Conservation (phyloP, 2,113 vertebrate species). For the Proterorhinus semilunaris region DNA sequence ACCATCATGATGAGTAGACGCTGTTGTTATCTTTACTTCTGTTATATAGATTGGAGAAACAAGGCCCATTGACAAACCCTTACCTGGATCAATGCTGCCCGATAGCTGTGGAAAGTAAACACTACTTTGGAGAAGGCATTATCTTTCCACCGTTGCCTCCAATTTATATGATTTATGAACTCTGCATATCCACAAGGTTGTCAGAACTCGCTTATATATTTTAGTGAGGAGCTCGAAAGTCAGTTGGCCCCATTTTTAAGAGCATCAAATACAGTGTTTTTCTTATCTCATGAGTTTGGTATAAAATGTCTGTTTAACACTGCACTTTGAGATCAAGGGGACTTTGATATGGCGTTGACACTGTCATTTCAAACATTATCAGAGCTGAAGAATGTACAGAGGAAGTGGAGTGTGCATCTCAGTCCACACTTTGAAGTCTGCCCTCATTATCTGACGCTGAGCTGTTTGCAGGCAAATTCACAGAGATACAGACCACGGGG, state of each 20-base stretch:
- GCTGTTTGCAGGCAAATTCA: slow-evolving; percentile 14
- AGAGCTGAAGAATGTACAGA: slow-evolving; percentile 2
- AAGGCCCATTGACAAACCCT: slow-evolving; percentile 1
- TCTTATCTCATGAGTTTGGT: neutral
- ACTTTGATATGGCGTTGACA: slow-evolving; percentile 14
- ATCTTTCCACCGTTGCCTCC: neutral
- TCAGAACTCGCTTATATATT: neutral
- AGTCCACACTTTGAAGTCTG: slow-evolving; percentile 29
- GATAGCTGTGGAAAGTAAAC: slow-evolving; percentile 2
- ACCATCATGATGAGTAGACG: neutral
- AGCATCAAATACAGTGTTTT: slow-evolving; percentile 1
- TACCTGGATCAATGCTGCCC: neutral
- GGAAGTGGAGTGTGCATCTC: neutral
- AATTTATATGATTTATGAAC: slow-evolving; percentile 7
- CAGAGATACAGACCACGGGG: slow-evolving; percentile 8
- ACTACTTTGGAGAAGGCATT: neutral
- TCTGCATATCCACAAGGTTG: neutral
- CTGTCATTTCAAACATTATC: slow-evolving; percentile 8
- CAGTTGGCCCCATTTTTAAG: neutral
- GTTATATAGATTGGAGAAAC: slow-evolving; percentile 6
- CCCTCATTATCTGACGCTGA: slow-evolving; percentile 25
- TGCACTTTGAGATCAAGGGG: slow-evolving; percentile 23
- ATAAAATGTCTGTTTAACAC: slow-evolving; percentile 11
- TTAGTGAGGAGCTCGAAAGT: neutral
- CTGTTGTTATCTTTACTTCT: slow-evolving; percentile 6